phyloP scores from a whole-genome alignment of 2,113 vertebrate species.

The Heterocephalus glaber region DNA sequence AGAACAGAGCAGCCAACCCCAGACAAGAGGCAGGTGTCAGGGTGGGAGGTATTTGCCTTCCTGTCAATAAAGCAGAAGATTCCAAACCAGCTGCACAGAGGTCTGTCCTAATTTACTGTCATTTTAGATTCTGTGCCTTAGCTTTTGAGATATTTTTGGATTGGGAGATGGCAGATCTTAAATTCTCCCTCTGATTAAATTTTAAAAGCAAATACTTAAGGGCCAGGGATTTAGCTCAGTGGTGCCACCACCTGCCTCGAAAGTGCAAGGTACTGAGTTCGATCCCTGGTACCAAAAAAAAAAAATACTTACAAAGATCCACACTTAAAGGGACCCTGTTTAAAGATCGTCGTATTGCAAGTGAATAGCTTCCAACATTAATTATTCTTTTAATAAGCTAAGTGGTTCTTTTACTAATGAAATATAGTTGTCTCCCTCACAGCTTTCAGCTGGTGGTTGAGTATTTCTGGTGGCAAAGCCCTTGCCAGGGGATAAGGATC shows the following conservation, averaged over 20 bases:
- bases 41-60: conserved; percentile 59
- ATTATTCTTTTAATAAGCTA: conserved; percentile 21
- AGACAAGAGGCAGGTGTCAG: background rate
- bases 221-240: no score
- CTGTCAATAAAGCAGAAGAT: conserved; percentile 46
- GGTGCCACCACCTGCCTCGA: no score
- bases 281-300: no score
- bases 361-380: background rate
- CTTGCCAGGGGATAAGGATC: background rate
- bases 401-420: conserved; percentile 22
- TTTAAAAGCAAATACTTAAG: background rate
- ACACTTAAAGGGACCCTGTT: background rate
- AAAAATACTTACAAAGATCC: background rate
- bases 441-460: background rate
- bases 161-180: background rate
- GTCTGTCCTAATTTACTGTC: conserved; percentile 13
- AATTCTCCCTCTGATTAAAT: conserved; percentile 11
- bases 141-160: conserved; percentile 14
- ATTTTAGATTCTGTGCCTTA: conserved; percentile 14
- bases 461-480: background rate
- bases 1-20: background rate
- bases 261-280: no score
- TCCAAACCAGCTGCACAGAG: conserved; percentile 8
- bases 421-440: conserved; percentile 7
- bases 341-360: background rate